Conservation (phyloP, 2,888 invertebrate genomes). For the Amiota mariae region DNA sequence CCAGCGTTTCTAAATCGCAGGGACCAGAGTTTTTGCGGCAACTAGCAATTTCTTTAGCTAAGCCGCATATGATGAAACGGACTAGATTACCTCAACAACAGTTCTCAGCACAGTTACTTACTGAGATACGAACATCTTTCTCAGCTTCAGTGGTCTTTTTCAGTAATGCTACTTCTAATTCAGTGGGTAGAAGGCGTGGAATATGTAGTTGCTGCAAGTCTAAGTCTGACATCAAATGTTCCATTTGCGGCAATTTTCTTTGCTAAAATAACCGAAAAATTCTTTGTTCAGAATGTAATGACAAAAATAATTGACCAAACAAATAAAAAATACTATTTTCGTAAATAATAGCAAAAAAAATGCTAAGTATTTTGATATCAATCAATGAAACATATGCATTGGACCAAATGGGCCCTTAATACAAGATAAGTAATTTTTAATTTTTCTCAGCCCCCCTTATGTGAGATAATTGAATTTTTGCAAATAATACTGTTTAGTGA, state of each 20-base stretch:
- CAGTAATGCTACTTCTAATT: no score
- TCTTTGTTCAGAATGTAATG: no score
- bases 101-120: neutral
- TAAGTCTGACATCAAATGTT: neutral
- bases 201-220: neutral
- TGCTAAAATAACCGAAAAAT: no score
- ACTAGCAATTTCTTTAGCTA: neutral
- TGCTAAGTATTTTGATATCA: neutral
- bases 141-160: neutral
- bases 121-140: neutral
- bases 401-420: neutral
- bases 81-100: neutral
- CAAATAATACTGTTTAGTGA: neutral
- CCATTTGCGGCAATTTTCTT: no score
- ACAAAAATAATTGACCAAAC: no score
- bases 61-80: neutral
- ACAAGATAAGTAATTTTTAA: no score
- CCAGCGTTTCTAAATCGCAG: neutral
- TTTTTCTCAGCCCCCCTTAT: constrained; percentile 4
- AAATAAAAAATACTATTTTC: neutral
- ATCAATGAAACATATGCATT: neutral
- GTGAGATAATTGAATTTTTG: no score
- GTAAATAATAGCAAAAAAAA: neutral
- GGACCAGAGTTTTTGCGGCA: neutral
- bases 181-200: neutral